Evolutionary conservation across 2,797 vertebrate species (phyloP), one percentile per base, ranked within the genome.

Genomic region (Eupleurogrammus muticus): DNA sequence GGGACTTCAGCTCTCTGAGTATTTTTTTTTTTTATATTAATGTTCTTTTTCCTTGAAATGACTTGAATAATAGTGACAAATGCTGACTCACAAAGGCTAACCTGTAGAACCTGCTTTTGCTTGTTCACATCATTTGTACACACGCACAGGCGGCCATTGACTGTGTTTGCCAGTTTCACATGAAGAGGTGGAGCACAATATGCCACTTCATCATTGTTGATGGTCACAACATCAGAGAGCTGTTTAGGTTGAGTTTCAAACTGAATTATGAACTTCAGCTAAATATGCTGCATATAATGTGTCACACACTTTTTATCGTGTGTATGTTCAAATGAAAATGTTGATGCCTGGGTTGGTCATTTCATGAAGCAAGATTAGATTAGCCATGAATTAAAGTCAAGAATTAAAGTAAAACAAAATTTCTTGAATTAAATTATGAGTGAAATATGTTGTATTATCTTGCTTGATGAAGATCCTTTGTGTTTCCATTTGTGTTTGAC

Each of bases 21-120:
- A 1, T 12, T 28, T 24, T 35, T 28, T 52, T 32, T n/a, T n/a
- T n/a, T n/a, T n/a, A n/a, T n/a, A n/a, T n/a, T 19, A n/a, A 16
- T 36, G 38, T 38, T 54, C 20, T 59, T 17, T 55, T 49, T 58
- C 32, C 10, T 42, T 75, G 16, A 59, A 59, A 62, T 82, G 0
- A 90, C 88, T 90, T 91, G 88, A 88, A 89, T 82, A 73, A 82
- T 53, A 62, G 83, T 65, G 38, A 63, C 64, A 16, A 46, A 54
- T 36, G 16, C 14, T 81, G 71, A 82, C 47, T 77, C 75, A 66
- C 8, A 54, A 58, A 70, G 63, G 21, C 16, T 3, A 84, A 89
- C 91, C 68, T 58, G 91, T 73, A 21, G 13, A 87, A 90, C 91
- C 80, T 84, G 91, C 73, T 76, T 77, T 75, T 38, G 50, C 66